Evolutionary conservation across 2,797 vertebrate species (phyloP).

Genomic region (Gorsachius magnificus): DNA sequence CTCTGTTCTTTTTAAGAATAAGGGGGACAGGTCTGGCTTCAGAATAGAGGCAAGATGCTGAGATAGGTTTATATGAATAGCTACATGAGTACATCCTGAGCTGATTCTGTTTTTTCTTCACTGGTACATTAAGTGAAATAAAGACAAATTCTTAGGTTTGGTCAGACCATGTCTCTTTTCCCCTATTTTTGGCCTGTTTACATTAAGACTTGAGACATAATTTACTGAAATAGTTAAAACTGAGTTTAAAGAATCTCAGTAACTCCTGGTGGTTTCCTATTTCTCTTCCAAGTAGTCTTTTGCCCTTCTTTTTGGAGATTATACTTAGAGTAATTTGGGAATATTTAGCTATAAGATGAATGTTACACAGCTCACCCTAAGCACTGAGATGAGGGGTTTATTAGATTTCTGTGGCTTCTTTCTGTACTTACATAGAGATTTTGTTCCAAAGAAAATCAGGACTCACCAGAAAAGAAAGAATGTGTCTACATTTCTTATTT

Average conservation of each 20-base stretch:
- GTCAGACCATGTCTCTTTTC: neutral
- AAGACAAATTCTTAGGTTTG: neutral
- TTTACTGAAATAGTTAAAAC: neutral
- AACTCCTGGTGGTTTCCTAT: neutral
- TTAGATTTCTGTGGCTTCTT: neutral
- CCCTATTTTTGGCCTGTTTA: neutral
- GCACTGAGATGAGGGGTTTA: neutral
- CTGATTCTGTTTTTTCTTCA: accelerated
- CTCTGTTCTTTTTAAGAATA: neutral
- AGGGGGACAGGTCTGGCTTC: neutral
- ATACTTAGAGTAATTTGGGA: neutral
- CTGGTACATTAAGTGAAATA: neutral
- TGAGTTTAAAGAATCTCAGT: neutral
- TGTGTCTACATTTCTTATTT: neutral
- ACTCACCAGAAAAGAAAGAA: neutral
- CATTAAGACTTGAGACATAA: neutral
- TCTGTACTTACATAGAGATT: neutral
- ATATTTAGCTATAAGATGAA: neutral
- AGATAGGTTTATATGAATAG: neutral
- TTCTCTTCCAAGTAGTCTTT: neutral
- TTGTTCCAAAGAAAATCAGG: neutral
- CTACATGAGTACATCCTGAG: neutral
- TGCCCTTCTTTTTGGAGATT: neutral
- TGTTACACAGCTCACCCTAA: neutral
- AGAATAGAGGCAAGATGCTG: neutral